Evolutionary conservation across 2,113 vertebrate species (phyloP), one percentile per base, ranked within the genome.

Genomic region (Equus przewalskii): DNA sequence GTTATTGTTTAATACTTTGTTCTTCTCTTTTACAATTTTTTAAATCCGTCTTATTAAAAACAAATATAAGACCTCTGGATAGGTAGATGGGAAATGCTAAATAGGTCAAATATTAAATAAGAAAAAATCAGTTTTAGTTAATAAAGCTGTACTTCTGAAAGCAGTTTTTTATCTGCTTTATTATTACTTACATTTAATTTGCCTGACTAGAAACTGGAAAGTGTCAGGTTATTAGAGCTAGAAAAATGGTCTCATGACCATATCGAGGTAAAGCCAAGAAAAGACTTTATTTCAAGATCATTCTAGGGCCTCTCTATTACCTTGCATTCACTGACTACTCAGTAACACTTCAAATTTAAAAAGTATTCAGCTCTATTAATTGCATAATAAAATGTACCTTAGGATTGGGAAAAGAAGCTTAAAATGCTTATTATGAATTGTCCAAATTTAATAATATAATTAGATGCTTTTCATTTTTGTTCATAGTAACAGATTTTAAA

Each of bases 11-110:
- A 76, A 85, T 78, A 36, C 14, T 81, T 79, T 81, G 3, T 87
- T 94, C 78, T 85, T 60, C 33, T 54, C 84, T 92, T 93, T 79
- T 96, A 85, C 62, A 82, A 89, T 56, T 92, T 87, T 91, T 85
- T 65, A 82, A 49, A 72, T 19, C 22, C 14, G 12, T 67, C 69
- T 60, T 87, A 70, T 95, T 91, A 65, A 93, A 81, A 94, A 76
- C 5, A 86, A 76, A 60, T 89, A 24, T 58, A 56, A 93, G 24
- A 1, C 13, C 12, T 88, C 4, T 85, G 58, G 8, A 19, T 88
- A 8, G 24, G 5, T 8, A 96, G 11, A 88, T 73, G 14, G 33
- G n/a, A 82, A 41, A 83, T 65, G 67, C 24, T 54, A 94, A 81
- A 78, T 91, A 82, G 78, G 41, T 81, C 19, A 94, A 91, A 46